phyloP scores from a whole-genome alignment of 2,113 vertebrate species.

The Petaurus breviceps region DNA sequence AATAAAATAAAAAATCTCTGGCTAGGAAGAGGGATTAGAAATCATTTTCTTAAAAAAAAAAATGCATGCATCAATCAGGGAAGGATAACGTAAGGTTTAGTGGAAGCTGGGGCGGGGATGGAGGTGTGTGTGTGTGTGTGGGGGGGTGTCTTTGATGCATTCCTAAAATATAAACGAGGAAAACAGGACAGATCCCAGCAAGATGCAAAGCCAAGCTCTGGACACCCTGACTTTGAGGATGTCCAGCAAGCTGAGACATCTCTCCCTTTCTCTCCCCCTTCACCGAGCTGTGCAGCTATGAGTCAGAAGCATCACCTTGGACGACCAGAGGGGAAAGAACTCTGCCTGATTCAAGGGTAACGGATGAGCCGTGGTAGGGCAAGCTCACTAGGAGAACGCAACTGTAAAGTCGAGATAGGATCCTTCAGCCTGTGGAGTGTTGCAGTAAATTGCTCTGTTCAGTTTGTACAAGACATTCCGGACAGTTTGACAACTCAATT shows the following conservation, averaged over 20 bases:
- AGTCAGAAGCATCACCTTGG: not conserved
- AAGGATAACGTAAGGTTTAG: not conserved
- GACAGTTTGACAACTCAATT: constrained; percentile 77
- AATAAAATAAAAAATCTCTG: constrained; percentile 22
- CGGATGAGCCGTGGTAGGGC: not conserved
- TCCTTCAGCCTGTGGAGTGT: constrained; percentile 58
- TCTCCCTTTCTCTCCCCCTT: not conserved
- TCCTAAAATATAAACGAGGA: constrained; percentile 34
- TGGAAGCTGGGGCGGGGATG: not conserved
- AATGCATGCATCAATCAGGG: not conserved
- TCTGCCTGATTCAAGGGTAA: not conserved
- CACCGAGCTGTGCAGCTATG: not conserved
- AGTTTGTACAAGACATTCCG: constrained; percentile 62
- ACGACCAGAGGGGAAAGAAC: not conserved
- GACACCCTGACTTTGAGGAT: constrained; percentile 38
- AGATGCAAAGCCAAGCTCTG: constrained; percentile 20
- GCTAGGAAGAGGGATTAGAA: constrained; percentile 52
- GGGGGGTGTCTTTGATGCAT: not conserved
- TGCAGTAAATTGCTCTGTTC: constrained; percentile 77
- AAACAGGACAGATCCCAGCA: constrained; percentile 34
- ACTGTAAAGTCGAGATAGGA: constrained; percentile 49
- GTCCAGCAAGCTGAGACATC: not conserved
- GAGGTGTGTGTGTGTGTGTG: not conserved
- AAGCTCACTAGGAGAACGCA: constrained; percentile 41
- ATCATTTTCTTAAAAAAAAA: not conserved